Evolutionary conservation across 1,140 invertebrate genomes (phyloP), one percentile per base, ranked within the genome.

Genomic region (Steinernema khuongi): DNA sequence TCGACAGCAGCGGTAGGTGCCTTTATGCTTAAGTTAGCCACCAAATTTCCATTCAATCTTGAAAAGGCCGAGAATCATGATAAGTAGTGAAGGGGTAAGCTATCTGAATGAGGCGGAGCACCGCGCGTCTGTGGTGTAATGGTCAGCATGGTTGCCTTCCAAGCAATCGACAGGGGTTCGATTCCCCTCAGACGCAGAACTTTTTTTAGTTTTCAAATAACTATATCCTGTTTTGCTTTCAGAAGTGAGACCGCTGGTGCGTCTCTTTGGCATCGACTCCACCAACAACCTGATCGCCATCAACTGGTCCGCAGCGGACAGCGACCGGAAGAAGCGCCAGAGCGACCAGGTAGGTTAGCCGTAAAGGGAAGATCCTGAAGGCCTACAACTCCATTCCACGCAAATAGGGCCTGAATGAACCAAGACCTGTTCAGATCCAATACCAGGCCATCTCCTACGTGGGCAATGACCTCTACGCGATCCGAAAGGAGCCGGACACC

Each of bases 261-360:
- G 83, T 11, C 43, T 84, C 1, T 84, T 85, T 70, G 84, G 84
- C 19, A 84, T 84, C 36, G 82, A 84, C 70, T 84, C 82, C 1
- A 84, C 77, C 0, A 78, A 79, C 68, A 72, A 73, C 22, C 68
- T 84, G 4, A 75, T 85, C 1, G 68, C 77, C 31, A 80, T 84
- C 31, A 85, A 80, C 66, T 84, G 78, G 80, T 84, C 68, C n/a
- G 36, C 22, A 29, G 31, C 41, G 41, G 72, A 60, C 70, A 31
- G 69, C 17, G 79, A 29, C 28, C 29, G 68, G 14, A 79, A 71
- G 43, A 79, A 72, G 60, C 28, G 76, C 26, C 70, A 79, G 69
- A 68, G 41, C 18, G 22, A 70, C 0, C 44, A 30, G 30, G 67
- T 77, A 32, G 29, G 44, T 4, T 50, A 69, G 72, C 32, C 41